phyloP scores from a whole-genome alignment of 1,140 invertebrate species.

The Prorops nasuta region DNA sequence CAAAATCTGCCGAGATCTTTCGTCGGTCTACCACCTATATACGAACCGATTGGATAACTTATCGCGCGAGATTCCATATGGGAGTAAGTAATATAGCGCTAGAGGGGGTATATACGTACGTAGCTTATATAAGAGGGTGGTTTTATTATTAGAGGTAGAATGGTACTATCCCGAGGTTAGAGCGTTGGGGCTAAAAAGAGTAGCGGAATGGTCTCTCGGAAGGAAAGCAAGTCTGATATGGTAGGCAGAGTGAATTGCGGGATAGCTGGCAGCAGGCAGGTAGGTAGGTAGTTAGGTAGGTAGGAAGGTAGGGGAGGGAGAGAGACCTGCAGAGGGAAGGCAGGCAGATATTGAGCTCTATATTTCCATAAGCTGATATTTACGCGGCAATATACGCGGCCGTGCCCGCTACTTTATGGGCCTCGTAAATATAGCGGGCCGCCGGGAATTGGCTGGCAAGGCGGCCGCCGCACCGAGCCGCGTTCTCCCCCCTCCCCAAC shows the following conservation, averaged over 20 bases:
- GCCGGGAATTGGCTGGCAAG: conserved; percentile 56
- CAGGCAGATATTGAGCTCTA: conserved; percentile 60
- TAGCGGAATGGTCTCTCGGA: conserved; percentile 29
- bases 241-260: too few relatives aligned
- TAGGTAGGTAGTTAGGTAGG: conserved; percentile 1
- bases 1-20: conserved; percentile 23
- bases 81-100: too few relatives aligned
- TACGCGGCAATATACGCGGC: conserved; percentile 58
- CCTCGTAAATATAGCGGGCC: conserved; percentile 57
- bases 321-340: conserved; percentile 26
- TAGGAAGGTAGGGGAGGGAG: conserved; percentile 7
- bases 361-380: conserved; percentile 62
- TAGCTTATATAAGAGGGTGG: too few relatives aligned
- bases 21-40: too few relatives aligned
- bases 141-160: too few relatives aligned
- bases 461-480: conserved; percentile 25
- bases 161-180: too few relatives aligned
- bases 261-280: neutral
- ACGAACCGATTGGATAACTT: too few relatives aligned
- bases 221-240: conserved; percentile 34
- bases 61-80: too few relatives aligned
- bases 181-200: neutral
- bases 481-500: neutral
- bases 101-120: too few relatives aligned
- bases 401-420: conserved; percentile 56